Conservation (phyloP, 1,140 invertebrate genomes). For the Pristionchus pacificus region DNA sequence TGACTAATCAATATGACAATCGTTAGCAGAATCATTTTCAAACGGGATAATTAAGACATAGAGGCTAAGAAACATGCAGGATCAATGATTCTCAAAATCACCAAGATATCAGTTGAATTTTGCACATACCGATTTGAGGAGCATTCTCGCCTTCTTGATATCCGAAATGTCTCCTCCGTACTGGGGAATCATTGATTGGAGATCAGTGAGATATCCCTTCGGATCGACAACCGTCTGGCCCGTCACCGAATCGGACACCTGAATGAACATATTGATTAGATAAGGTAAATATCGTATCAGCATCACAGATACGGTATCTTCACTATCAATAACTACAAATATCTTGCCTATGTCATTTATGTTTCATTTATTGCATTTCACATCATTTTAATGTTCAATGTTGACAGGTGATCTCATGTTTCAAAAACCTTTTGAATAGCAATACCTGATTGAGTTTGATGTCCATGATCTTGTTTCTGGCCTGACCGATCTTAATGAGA, state of each 20-base stretch:
- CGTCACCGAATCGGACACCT: slow-evolving; percentile 90
- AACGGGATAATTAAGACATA: too few relatives aligned
- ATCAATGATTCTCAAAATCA: not conserved
- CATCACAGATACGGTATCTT: not conserved
- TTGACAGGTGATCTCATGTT: too few relatives aligned
- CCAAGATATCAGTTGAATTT: not conserved
- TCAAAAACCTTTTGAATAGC: too few relatives aligned
- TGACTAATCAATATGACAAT: not conserved
- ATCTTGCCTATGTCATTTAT: not conserved
- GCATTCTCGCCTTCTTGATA: slow-evolving; percentile 76
- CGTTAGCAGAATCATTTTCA: not conserved
- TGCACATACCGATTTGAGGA: slow-evolving; percentile 78
- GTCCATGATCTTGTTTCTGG: slow-evolving; percentile 97
- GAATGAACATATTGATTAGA: slow-evolving; percentile 72
- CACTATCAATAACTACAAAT: not conserved
- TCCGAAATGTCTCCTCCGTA: slow-evolving; percentile 98
- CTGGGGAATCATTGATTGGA: slow-evolving; percentile 96
- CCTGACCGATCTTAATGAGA: slow-evolving; percentile 96
- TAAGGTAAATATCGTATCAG: not conserved
- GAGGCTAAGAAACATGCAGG: too few relatives aligned
- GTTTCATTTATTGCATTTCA: too few relatives aligned
- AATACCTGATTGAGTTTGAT: slow-evolving; percentile 85
- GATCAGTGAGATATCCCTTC: slow-evolving; percentile 95
- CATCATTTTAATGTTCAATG: too few relatives aligned
- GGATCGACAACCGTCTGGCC: slow-evolving; percentile 99